A percentile compares a stretch with the other conserved stretches of the same genome.
Conservation (phyloP, 2,797 vertebrate species). For the Phrynocephalus vlangalii region DNA sequence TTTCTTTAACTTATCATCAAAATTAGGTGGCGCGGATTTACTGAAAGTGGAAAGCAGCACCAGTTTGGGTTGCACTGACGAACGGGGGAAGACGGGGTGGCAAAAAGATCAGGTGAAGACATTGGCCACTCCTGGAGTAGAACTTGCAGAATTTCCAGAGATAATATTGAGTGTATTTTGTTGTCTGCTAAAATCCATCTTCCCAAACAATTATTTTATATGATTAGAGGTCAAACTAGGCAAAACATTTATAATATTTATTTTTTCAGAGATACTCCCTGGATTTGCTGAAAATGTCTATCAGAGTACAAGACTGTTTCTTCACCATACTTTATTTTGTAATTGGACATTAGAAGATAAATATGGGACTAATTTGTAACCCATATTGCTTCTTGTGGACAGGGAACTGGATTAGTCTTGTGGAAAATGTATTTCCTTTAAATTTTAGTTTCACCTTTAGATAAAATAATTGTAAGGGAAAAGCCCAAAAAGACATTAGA, state of each 20-base stretch:
- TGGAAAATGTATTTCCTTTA: too few relatives aligned
- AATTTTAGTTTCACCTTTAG: neutral
- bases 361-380: too few relatives aligned
- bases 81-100: neutral
- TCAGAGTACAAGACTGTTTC: too few relatives aligned
- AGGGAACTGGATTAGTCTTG: too few relatives aligned
- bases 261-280: too few relatives aligned
- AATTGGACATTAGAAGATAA: too few relatives aligned
- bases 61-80: neutral
- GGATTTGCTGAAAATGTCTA: too few relatives aligned
- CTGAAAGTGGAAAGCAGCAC: neutral
- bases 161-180: neutral
- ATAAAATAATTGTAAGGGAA: neutral
- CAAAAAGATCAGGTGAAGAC: neutral
- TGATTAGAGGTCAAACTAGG: too few relatives aligned
- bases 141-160: neutral
- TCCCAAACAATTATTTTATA: neutral
- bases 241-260: too few relatives aligned
- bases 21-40: neutral
- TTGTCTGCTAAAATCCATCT: neutral
- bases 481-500: neutral
- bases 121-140: neutral
- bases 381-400: too few relatives aligned
- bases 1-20: neutral
- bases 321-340: too few relatives aligned